Conservation (phyloP, 2,797 vertebrate genomes). For the Pangasius larnaudii region DNA sequence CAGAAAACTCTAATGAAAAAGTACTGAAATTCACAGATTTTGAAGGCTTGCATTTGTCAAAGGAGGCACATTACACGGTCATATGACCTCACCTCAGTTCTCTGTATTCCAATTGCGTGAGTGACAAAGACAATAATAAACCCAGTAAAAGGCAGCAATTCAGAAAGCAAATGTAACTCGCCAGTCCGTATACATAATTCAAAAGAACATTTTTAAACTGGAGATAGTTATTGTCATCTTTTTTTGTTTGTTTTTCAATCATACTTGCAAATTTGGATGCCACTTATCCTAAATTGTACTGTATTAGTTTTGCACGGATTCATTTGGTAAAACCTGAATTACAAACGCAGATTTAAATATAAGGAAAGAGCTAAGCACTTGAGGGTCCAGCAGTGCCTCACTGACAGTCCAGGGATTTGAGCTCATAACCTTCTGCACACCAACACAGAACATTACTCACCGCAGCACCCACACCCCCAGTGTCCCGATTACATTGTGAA, state of each 20-base stretch:
- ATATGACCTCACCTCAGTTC: neutral
- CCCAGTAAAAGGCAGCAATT: neutral
- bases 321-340: constrained; percentile 2
- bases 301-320: neutral
- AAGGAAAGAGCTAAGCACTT: neutral
- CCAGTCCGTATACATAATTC: neutral
- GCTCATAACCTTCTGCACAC: neutral
- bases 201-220: neutral
- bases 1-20: neutral
- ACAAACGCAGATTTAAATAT: neutral
- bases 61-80: neutral
- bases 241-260: neutral
- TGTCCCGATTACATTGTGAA: neutral
- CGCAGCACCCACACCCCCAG: neutral
- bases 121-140: neutral
- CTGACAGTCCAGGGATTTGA: neutral
- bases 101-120: neutral
- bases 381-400: neutral
- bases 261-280: neutral
- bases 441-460: neutral
- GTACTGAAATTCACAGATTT: neutral
- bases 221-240: neutral
- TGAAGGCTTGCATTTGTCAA: neutral
- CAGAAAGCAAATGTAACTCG: neutral
- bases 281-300: neutral